Conservation (phyloP, 2,888 invertebrate species). For the Sepioteuthis lessoniana region DNA sequence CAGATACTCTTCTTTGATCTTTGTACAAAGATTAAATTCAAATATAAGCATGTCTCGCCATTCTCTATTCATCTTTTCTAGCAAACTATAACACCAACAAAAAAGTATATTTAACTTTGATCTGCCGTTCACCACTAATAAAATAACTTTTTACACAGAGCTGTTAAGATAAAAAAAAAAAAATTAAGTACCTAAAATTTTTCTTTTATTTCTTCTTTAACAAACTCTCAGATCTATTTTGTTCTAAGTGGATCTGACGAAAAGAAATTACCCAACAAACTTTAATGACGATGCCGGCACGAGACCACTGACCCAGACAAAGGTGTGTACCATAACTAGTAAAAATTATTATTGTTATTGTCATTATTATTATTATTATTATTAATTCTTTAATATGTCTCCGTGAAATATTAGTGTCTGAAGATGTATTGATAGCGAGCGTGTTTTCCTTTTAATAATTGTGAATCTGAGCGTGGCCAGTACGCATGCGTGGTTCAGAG, state of each 20-base stretch:
- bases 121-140: neutral
- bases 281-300: neutral
- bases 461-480: neutral
- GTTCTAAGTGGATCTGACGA: neutral
- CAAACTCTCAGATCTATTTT: neutral
- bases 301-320: neutral
- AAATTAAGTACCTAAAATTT: neutral
- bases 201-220: neutral
- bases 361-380: neutral
- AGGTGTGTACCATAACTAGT: neutral
- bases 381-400: neutral
- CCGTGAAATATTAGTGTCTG: constrained; percentile 1
- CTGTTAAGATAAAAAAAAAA: neutral
- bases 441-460: neutral
- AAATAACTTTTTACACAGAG: neutral
- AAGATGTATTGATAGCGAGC: neutral
- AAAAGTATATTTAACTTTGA: neutral
- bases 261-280: neutral
- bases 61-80: too few relatives aligned
- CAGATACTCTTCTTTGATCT: too few relatives aligned
- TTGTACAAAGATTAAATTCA: too few relatives aligned
- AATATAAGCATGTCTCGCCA: too few relatives aligned
- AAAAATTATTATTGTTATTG: neutral
- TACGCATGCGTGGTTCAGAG: neutral
- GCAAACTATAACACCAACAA: too few relatives aligned